Percentiles rank a stretch among this genome's conserved stretches.
These are phyloP conservation scores for Drosophila histrio DNA, from an alignment of 2,888 invertebrate genomes.

Conservation along the genomic window DNA sequence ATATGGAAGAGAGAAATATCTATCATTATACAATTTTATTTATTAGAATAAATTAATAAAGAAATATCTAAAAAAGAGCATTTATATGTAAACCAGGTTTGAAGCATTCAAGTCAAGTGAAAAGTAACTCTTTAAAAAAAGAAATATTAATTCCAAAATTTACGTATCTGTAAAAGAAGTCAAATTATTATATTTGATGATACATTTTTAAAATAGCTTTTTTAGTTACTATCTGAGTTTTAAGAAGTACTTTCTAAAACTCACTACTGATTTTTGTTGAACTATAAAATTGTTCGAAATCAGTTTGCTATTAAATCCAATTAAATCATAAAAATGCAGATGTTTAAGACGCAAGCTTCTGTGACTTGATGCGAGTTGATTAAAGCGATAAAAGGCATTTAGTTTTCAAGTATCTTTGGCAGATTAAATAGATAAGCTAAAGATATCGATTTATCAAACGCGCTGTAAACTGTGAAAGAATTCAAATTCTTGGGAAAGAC, in stretches of 20 bases:
- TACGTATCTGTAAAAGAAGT: too few relatives aligned
- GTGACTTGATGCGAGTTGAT: background rate
- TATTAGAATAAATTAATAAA: background rate
- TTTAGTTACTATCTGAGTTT: too few relatives aligned
- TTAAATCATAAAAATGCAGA: background rate
- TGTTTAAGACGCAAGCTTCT: background rate
- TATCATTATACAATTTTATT: too few relatives aligned
- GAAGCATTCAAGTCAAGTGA: background rate
- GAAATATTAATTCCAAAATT: too few relatives aligned
- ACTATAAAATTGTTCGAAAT: background rate
- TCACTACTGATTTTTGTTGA: too few relatives aligned
- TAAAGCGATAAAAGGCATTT: slow-evolving; percentile 7
- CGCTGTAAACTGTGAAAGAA: background rate
- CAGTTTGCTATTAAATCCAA: background rate
- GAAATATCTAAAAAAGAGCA: too few relatives aligned
- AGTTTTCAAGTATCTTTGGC: background rate
- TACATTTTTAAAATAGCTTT: too few relatives aligned
- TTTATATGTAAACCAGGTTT: background rate
- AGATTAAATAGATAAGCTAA: slow-evolving; percentile 1
- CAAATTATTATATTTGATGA: too few relatives aligned
- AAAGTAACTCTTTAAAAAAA: background rate
- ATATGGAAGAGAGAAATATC: too few relatives aligned
- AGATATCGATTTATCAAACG: slow-evolving; percentile 20
- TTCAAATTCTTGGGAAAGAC: slow-evolving; percentile 6
- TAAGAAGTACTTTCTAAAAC: too few relatives aligned